Evolutionary conservation across 2,888 invertebrate species (phyloP), one percentile per base, ranked within the genome.

Genomic region (Rhingia rostrata): DNA sequence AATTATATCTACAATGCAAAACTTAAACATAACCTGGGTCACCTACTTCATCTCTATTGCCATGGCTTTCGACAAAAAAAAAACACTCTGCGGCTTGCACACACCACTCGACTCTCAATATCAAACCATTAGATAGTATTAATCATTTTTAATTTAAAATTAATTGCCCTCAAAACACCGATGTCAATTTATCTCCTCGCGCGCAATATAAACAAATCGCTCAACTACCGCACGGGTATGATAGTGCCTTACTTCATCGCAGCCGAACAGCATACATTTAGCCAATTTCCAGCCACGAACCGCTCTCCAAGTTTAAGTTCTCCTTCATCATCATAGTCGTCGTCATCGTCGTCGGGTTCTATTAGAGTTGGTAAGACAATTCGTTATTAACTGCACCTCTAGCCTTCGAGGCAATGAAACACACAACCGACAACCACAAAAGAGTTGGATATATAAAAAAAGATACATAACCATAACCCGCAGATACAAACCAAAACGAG

Each of bases 311-410:
- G 74, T 60, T 80, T 78, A 73, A 78, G 61, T 78, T 78, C 67
- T 60, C 54, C 64, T 66, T 79, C 72, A 79, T 72, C 72, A 56
- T 39, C 30, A 30, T 30, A 77, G 77, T 82, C 64, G 60, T 79
- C 72, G 72, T 72, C 72, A 54, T 39, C 30, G 22, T 30, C 70
- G 77, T 82, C 66, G 54, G 78, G 60, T 72, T 82, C 66, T 78
- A 82, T 82, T 82, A 78, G 77, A 61, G 47, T 83, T 61, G 64
- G 61, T 78, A 79, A 84, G 83, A 83, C 83, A 84, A 84, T 80
- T 84, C 74, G 80, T 84, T 84, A 84, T 84, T 80, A 84, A 84
- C 84, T 84, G 84, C 84, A 84, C 80, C 84, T 84, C 84, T 80
- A 80, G 80, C 84, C 84, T 84, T 84, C 84, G 41, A 70, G 22